These are phyloP conservation scores for Tricholaema leucomelas DNA, from an alignment of 2,113 vertebrate genomes.

Conservation along the genomic window DNA sequence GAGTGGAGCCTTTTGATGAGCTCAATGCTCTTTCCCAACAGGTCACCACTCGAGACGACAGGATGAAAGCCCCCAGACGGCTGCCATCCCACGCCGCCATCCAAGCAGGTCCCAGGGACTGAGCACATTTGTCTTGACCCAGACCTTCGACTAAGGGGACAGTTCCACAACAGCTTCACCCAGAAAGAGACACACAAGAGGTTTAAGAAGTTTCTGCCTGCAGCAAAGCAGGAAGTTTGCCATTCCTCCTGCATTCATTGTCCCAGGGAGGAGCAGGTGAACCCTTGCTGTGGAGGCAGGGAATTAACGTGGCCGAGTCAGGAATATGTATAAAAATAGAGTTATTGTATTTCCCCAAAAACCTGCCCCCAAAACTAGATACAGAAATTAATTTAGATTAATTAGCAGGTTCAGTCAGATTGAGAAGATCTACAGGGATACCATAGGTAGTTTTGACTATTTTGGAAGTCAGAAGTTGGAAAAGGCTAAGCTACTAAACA, in stretches of 20 bases:
- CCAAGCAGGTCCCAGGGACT: not conserved
- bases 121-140: not conserved
- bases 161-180: not conserved
- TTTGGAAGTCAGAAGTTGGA: too few relatives aligned
- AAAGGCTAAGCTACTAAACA: too few relatives aligned
- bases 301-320: too few relatives aligned
- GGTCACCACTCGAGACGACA: accelerated
- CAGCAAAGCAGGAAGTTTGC: not conserved
- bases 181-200: not conserved
- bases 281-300: too few relatives aligned
- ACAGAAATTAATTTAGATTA: too few relatives aligned
- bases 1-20: not conserved
- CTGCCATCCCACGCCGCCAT: not conserved
- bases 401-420: too few relatives aligned
- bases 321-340: too few relatives aligned
- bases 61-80: accelerated
- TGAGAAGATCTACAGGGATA: too few relatives aligned
- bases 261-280: not conserved
- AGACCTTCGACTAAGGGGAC: too few relatives aligned
- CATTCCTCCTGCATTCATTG: not conserved
- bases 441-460: too few relatives aligned
- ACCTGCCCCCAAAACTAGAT: too few relatives aligned
- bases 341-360: too few relatives aligned
- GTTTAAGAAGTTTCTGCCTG: not conserved
- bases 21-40: not conserved